A percentile compares a stretch with the other conserved stretches of the same genome.
Evolutionary conservation across 1,140 invertebrate genomes (phyloP).

Genomic region (Drosophila burlai): DNA sequence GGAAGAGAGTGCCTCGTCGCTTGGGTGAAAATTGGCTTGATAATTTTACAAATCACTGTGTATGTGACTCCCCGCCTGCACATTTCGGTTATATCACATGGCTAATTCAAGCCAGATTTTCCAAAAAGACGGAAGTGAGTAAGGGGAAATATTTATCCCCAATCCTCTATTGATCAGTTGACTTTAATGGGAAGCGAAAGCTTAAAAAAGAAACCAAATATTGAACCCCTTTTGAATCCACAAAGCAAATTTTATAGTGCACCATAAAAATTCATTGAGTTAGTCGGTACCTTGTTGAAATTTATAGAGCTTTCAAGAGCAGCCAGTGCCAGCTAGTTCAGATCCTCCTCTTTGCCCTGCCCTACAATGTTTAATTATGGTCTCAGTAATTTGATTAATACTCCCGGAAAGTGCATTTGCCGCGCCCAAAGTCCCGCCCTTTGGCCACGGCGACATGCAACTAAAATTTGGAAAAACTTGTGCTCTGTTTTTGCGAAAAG

Average conservation of each 20-base stretch:
- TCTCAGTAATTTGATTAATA: slow-evolving; percentile 50
- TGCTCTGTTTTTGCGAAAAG: slow-evolving; percentile 8
- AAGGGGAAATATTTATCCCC: not conserved
- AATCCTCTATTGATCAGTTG: no score
- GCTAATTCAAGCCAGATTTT: slow-evolving; percentile 8
- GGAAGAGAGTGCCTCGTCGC: slow-evolving; percentile 34
- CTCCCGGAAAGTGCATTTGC: slow-evolving; percentile 45
- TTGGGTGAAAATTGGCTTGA: slow-evolving; percentile 40
- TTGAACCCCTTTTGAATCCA: not conserved
- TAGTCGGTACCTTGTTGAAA: slow-evolving; percentile 10
- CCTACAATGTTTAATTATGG: slow-evolving; percentile 46
- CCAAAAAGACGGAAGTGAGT: no score
- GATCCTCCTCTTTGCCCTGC: slow-evolving; percentile 11
- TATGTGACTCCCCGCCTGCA: not conserved
- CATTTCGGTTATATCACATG: not conserved
- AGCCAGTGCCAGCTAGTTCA: slow-evolving; percentile 1
- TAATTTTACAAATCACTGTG: slow-evolving; percentile 44
- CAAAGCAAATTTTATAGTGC: not conserved
- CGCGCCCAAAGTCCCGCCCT: slow-evolving; percentile 1
- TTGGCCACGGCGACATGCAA: slow-evolving; percentile 10
- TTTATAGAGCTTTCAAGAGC: slow-evolving; percentile 39
- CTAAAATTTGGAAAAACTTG: slow-evolving; percentile 26
- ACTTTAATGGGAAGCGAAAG: not conserved
- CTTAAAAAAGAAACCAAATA: not conserved
- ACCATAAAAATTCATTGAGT: not conserved